Conservation (phyloP, 1,140 invertebrate species). For the Trichonephila inaurata region DNA sequence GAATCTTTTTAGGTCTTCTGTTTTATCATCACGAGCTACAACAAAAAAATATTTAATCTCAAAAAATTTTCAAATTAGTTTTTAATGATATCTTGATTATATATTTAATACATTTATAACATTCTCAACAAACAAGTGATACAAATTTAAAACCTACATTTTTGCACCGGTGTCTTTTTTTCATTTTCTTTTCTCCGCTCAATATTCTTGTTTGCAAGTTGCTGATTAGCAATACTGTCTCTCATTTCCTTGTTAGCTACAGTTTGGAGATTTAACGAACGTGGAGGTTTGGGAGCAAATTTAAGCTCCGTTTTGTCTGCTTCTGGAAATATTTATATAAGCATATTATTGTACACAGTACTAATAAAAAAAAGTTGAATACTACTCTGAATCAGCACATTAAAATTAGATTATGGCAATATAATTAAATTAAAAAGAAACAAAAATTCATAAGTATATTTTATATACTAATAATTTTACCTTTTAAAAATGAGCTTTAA, state of each 20-base stretch:
- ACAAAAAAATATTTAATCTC: neutral
- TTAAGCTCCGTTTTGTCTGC: constrained; percentile 66
- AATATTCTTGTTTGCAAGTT: constrained; percentile 48
- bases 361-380: no score
- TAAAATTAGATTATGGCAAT: no score
- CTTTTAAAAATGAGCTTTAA: no score
- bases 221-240: constrained; percentile 40
- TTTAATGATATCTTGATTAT: no score
- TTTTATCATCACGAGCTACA: constrained; percentile 71
- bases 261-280: constrained; percentile 61
- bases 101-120: no score
- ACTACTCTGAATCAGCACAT: no score
- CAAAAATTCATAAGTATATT: no score
- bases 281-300: constrained; percentile 72
- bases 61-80: no score
- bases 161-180: constrained; percentile 60
- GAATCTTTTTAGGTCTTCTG: constrained; percentile 71
- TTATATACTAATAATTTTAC: no score
- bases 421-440: no score
- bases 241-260: constrained; percentile 67
- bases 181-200: constrained; percentile 66
- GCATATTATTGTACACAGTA: no score
- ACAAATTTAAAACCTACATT: constrained; percentile 6
- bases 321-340: constrained; percentile 34
- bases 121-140: no score